A percentile compares a stretch with the other conserved stretches of the same genome.
These are phyloP conservation scores for Conomelus anceps DNA, from an alignment of 2,888 invertebrate species.

Conservation along the genomic window DNA sequence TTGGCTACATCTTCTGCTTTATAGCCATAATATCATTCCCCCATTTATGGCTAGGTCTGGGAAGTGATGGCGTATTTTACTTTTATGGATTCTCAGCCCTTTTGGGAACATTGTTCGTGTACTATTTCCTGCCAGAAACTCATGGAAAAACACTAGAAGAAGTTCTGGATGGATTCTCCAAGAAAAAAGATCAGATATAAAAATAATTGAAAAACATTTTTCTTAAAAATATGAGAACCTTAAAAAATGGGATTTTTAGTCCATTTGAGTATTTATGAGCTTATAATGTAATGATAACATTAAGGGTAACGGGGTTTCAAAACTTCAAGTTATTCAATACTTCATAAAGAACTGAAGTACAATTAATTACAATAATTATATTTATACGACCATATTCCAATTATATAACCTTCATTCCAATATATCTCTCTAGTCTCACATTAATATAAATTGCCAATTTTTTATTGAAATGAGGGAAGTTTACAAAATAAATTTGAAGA, in stretches of 20 bases:
- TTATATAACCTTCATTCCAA: no score
- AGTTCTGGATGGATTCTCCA: constrained; percentile 26
- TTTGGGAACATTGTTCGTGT: constrained; percentile 47
- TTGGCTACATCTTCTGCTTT: constrained; percentile 50
- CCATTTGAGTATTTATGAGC: neutral
- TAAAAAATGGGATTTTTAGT: neutral
- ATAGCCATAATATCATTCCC: constrained; percentile 48
- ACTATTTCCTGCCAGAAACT: constrained; percentile 48
- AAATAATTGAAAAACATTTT: neutral
- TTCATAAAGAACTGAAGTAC: neutral
- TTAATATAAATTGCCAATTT: neutral
- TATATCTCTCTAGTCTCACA: neutral
- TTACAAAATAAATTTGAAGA: neutral
- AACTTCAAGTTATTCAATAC: neutral
- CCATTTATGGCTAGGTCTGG: constrained; percentile 42
- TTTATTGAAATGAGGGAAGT: neutral
- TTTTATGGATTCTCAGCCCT: constrained; percentile 46
- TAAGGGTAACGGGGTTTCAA: neutral
- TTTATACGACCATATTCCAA: neutral
- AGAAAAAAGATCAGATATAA: constrained; percentile 15
- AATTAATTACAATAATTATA: neutral
- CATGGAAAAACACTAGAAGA: constrained; percentile 44
- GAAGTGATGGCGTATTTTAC: constrained; percentile 46
- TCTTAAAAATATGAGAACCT: neutral
- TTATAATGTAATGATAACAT: neutral